Evolutionary conservation across 1,140 invertebrate genomes (phyloP).

Genomic region (Limonius californicus): DNA sequence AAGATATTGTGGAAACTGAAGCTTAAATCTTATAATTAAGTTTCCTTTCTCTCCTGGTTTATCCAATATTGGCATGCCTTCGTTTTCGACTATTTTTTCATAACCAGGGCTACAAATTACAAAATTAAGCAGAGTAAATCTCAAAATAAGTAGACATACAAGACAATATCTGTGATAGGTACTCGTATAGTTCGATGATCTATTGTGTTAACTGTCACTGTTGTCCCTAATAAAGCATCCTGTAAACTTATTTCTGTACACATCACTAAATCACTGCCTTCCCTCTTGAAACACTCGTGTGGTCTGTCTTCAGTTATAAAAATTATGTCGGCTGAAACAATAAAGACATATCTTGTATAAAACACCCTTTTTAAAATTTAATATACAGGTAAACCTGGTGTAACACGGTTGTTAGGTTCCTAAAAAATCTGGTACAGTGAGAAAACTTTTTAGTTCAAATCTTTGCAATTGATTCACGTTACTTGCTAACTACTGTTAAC

Average conservation of each 20-base stretch:
- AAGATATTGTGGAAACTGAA: constrained; percentile 55
- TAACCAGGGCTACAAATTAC: constrained; percentile 51
- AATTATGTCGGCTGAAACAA: constrained; percentile 68
- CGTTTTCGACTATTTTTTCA: constrained; percentile 51
- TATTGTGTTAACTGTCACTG: constrained; percentile 60
- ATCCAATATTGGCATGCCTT: constrained; percentile 55
- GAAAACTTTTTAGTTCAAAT: too few relatives aligned
- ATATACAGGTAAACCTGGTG: too few relatives aligned
- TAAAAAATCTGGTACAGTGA: too few relatives aligned
- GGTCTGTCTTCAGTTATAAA: constrained; percentile 80
- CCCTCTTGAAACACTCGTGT: constrained; percentile 71
- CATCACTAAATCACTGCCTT: constrained; percentile 67
- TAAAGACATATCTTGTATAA: too few relatives aligned
- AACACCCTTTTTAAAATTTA: too few relatives aligned
- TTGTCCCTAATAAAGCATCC: constrained; percentile 64
- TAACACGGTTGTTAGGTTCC: too few relatives aligned
- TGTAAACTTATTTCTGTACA: constrained; percentile 55
- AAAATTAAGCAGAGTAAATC: neutral
- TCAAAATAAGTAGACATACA: too few relatives aligned
- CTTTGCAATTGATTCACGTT: too few relatives aligned
- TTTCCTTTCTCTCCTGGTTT: constrained; percentile 51
- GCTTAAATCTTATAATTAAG: constrained; percentile 54
- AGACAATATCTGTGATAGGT: constrained; percentile 65
- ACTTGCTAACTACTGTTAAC: too few relatives aligned
- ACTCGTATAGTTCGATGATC: constrained; percentile 64